Evolutionary conservation across 2,113 vertebrate species (phyloP), one percentile per base, ranked within the genome.

Genomic region (Ancistrus triradiatus): DNA sequence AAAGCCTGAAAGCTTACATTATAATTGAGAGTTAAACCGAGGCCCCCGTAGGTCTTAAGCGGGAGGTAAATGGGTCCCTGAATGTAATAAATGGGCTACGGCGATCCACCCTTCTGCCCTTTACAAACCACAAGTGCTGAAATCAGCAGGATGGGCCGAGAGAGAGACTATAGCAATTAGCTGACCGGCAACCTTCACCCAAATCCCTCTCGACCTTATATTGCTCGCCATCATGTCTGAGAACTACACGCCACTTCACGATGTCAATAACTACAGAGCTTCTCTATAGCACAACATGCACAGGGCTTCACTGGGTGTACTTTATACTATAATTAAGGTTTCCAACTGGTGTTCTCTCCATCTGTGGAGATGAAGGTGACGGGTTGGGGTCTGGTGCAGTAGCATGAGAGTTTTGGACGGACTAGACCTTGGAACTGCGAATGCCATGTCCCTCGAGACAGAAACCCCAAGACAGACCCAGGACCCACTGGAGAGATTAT

Each of bases 21-120:
- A 83, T 88, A 85, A 89, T 88, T 86, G 84, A 87, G 78, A 79
- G 83, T 83, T 85, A 83, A 87, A 83, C 81, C 76, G 79, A 79
- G 80, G 83, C 78, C 83, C n/a, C 79, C 75, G 59, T 76, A 79
- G 83, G 74, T 78, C 73, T 52, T 83, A 75, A 76, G 81, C 77
- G 80, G 22, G 68, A 77, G 71, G 78, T 85, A 82, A 86, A 87
- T 81, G 80, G 79, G 80, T 58, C 62, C 64, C 50, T 66, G 77
- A 78, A 78, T 80, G 76, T 76, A 79, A 83, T 85, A 87, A 86
- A 87, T 81, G 80, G 83, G 73, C 73, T 85, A 81, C 80, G 79
- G 77, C 74, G 81, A 83, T 81, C 77, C 80, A 81, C 80, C 81
- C 80, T 80, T 47, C 81, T 79, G 79, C 81, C 75, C 79, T 84